phyloP scores from a whole-genome alignment of 2,888 invertebrate genomes.

The Nudaria mundana region DNA sequence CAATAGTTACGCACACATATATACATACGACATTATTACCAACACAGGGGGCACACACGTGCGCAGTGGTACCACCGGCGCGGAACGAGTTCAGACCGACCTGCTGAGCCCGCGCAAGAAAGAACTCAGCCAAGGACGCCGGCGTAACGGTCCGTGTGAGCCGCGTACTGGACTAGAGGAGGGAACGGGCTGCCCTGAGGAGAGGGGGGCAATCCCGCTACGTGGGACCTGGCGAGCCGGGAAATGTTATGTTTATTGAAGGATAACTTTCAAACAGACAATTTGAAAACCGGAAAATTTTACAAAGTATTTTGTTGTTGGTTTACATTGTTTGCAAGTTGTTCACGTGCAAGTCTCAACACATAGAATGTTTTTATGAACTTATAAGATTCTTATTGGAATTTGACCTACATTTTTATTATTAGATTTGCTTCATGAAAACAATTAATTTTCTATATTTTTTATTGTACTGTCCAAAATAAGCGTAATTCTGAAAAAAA shows the following conservation, averaged over 20 bases:
- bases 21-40: too few relatives aligned
- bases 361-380: background rate
- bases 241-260: too few relatives aligned
- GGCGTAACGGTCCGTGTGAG: constrained; percentile 68
- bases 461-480: constrained; percentile 62
- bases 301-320: too few relatives aligned
- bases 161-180: constrained; percentile 16
- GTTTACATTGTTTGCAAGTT: too few relatives aligned
- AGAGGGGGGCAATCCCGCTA: constrained; percentile 41
- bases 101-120: constrained; percentile 75
- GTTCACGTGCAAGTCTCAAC: too few relatives aligned
- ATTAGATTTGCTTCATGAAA: background rate
- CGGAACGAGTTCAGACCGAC: constrained; percentile 73
- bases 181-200: constrained; percentile 11
- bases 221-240: too few relatives aligned
- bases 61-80: constrained; percentile 57
- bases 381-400: constrained; percentile 6
- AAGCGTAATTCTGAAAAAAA: constrained; percentile 68
- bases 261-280: too few relatives aligned
- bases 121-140: constrained; percentile 81
- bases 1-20: constrained; percentile 35
- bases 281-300: too few relatives aligned
- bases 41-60: constrained; percentile 61
- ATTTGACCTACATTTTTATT: background rate
- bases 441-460: constrained; percentile 20